phyloP scores from a whole-genome alignment of 2,113 vertebrate species.

The Bufo bufo region DNA sequence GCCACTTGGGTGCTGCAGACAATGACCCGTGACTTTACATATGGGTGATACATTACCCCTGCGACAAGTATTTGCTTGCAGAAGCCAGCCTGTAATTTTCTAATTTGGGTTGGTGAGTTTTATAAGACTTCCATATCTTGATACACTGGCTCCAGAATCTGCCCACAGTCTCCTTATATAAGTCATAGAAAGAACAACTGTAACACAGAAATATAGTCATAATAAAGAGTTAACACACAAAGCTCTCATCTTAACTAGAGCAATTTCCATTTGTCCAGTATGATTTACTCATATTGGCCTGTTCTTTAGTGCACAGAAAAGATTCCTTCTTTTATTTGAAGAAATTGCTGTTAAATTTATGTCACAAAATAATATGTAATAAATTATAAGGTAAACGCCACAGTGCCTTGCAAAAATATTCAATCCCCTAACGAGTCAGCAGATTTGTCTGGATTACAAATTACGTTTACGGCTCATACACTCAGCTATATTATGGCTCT shows the following conservation, averaged over 20 bases:
- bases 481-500: too few relatives aligned
- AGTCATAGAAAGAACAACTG: neutral
- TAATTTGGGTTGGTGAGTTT: too few relatives aligned
- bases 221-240: neutral
- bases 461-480: neutral
- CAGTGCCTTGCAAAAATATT: too few relatives aligned
- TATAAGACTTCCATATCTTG: too few relatives aligned
- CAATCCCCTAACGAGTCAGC: too few relatives aligned
- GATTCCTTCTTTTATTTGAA: neutral
- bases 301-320: neutral
- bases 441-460: neutral
- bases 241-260: neutral
- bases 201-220: neutral
- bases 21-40: too few relatives aligned
- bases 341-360: too few relatives aligned
- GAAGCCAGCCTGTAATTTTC: too few relatives aligned
- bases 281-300: neutral
- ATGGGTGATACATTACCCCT: too few relatives aligned
- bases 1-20: too few relatives aligned
- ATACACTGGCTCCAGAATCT: too few relatives aligned
- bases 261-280: neutral
- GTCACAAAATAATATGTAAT: neutral
- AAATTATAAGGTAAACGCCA: neutral
- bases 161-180: neutral
- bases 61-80: too few relatives aligned